A percentile compares a stretch with the other conserved stretches of the same genome.
Conservation (phyloP, 2,797 vertebrate genomes). For the Pseudochromis fuscus region DNA sequence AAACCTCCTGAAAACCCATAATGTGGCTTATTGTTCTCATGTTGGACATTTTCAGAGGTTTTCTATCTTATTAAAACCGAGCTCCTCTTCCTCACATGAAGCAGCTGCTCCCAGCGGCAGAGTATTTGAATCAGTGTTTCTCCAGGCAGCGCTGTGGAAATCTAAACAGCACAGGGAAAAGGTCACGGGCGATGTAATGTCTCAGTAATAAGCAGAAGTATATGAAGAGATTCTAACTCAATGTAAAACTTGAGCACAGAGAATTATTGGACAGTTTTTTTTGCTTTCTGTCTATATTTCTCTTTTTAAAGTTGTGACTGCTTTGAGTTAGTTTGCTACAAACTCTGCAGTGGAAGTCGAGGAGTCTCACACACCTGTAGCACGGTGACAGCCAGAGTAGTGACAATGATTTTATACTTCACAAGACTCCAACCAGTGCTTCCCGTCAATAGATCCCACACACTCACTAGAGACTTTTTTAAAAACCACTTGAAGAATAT, state of each 20-base stretch:
- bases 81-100: slow-evolving; percentile 6
- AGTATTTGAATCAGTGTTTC: slow-evolving; percentile 26
- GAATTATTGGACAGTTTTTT: no score
- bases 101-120: slow-evolving; percentile 2
- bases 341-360: no score
- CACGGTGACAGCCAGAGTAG: no score
- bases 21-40: background rate
- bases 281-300: background rate
- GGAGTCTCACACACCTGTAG: no score
- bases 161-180: slow-evolving; percentile 19
- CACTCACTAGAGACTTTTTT: no score
- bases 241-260: background rate
- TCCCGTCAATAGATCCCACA: no score
- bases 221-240: slow-evolving; percentile 18
- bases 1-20: background rate
- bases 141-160: slow-evolving; percentile 7
- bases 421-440: no score
- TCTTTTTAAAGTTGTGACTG: no score
- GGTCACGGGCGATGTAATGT: slow-evolving; percentile 6
- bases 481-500: no score
- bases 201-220: slow-evolving; percentile 11
- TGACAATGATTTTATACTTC: no score
- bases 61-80: background rate
- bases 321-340: no score
- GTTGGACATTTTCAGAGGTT: background rate